Percentiles rank a stretch among this genome's conserved stretches.
Evolutionary conservation across 23 tunicate species (phyloP).

Genomic region (Ciona savignyi): DNA sequence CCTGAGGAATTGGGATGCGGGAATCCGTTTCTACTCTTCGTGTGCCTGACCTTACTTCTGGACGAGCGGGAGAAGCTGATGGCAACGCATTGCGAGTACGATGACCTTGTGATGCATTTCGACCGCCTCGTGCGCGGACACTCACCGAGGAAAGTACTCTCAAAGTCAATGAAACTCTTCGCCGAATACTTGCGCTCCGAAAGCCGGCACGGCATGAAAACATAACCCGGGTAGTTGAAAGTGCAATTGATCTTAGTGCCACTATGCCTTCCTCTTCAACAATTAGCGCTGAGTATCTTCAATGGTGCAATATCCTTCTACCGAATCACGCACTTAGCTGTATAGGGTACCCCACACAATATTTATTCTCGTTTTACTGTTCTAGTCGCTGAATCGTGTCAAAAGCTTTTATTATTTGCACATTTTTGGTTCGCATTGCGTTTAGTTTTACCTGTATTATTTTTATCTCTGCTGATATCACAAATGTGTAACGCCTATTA

Average conservation of each 20-base stretch:
- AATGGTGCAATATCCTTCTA: not conserved
- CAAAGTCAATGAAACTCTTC: constrained; percentile 72
- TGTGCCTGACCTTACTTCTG: constrained; percentile 69
- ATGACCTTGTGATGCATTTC: constrained; percentile 89
- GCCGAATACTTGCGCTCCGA: constrained; percentile 60
- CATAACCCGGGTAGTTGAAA: not conserved
- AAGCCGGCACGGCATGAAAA: constrained; percentile 14
- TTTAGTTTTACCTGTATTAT: not conserved
- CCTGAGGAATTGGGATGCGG: constrained; percentile 94
- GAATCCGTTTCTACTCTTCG: constrained; percentile 80
- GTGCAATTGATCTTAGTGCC: not conserved
- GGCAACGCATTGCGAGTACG: constrained; percentile 41
- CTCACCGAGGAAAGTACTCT: constrained; percentile 62
- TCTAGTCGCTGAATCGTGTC: not conserved
- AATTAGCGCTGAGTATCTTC: too few relatives aligned
- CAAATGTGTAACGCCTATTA: too few relatives aligned
- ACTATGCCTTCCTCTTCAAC: not conserved
- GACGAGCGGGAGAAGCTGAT: constrained; percentile 46
- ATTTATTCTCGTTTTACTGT: too few relatives aligned
- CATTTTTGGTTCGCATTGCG: not conserved
- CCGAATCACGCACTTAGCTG: not conserved
- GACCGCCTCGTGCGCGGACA: constrained; percentile 53
- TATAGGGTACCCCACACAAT: too few relatives aligned
- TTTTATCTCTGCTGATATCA: too few relatives aligned
- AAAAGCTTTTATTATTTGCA: not conserved